Conservation (phyloP, 1,140 invertebrate species). For the Agrypnia vestita region DNA sequence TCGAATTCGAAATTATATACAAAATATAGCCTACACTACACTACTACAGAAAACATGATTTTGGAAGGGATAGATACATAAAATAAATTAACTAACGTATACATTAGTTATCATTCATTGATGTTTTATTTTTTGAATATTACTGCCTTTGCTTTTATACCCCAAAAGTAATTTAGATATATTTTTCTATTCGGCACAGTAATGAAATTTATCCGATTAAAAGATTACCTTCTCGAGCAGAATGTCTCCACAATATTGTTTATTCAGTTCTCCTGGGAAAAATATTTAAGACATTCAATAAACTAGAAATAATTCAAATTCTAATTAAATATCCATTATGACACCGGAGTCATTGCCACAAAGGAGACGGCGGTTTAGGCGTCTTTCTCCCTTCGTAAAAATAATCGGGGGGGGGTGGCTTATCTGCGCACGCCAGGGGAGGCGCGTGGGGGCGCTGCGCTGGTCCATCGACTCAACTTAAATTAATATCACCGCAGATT, state of each 20-base stretch:
- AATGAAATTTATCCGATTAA: no score
- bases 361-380: constrained; percentile 14
- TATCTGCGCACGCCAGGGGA: constrained; percentile 57
- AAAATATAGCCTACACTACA: no score
- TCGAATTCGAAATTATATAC: no score
- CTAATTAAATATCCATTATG: constrained; percentile 38
- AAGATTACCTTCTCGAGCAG: no score
- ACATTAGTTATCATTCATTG: no score
- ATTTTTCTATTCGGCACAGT: no score
- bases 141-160: no score
- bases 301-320: constrained; percentile 36
- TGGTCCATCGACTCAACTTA: constrained; percentile 56
- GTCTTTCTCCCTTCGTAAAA: constrained; percentile 15
- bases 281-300: constrained; percentile 37
- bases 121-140: no score
- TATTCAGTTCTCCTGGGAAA: constrained; percentile 12
- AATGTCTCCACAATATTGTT: background rate
- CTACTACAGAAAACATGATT: no score
- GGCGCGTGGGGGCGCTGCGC: constrained; percentile 23
- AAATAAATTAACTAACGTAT: no score
- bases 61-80: no score
- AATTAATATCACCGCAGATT: constrained; percentile 60
- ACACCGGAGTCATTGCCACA: constrained; percentile 41
- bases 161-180: no score
- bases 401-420: constrained; percentile 44